These are phyloP conservation scores for Anthonomus grandis DNA, from an alignment of 1,140 invertebrate genomes.

Conservation along the genomic window DNA sequence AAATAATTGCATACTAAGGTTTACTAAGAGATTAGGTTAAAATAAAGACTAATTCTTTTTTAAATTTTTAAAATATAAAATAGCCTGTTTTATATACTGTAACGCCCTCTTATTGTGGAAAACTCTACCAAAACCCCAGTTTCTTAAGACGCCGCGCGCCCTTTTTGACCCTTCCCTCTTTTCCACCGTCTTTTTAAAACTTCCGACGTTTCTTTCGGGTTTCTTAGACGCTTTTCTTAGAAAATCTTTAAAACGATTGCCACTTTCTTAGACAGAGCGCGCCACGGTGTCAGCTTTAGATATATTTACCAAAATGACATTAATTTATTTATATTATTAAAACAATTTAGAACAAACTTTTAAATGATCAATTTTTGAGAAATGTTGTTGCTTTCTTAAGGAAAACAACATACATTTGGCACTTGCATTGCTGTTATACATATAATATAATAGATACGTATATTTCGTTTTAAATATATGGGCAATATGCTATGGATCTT, in stretches of 20 bases:
- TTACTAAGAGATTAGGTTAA: no score
- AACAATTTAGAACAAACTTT: no score
- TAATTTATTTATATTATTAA: no score
- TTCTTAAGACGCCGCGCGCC: slow-evolving; percentile 15
- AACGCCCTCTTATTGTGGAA: slow-evolving; percentile 1
- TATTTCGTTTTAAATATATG: no score
- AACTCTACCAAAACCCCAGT: slow-evolving; percentile 1
- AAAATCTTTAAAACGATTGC: slow-evolving; percentile 34
- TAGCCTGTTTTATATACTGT: not conserved
- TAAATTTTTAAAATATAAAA: no score
- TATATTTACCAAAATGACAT: no score
- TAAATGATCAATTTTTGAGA: not conserved
- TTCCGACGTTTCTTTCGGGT: slow-evolving; percentile 32
- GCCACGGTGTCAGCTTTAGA: slow-evolving; percentile 26
- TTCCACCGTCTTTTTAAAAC: slow-evolving; percentile 31
- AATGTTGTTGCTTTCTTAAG: not conserved
- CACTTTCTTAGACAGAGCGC: slow-evolving; percentile 35
- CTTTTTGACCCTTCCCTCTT: slow-evolving; percentile 22
- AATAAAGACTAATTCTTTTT: not conserved
- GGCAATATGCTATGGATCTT: no score
- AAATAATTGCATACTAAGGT: no score
- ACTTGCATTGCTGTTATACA: not conserved
- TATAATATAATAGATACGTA: not conserved
- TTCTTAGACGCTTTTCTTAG: slow-evolving; percentile 21
- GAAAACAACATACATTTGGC: not conserved